Evolutionary conservation across 2,888 invertebrate species (phyloP), one percentile per base, ranked within the genome.

Genomic region (Andrena chrysosceles): DNA sequence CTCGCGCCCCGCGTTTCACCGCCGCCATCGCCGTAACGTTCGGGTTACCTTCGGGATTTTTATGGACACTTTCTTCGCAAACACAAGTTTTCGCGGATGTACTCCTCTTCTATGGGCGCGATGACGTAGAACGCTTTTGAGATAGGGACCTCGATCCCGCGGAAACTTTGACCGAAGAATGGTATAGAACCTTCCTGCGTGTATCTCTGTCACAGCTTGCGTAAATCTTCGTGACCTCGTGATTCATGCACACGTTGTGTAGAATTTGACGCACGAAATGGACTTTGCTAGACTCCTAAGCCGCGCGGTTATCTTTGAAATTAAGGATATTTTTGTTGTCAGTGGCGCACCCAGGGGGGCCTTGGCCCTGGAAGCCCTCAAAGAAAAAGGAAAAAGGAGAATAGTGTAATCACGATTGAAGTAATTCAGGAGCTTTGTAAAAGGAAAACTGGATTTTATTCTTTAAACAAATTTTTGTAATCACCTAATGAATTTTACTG

Each of bases 131-230:
- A 54, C 54, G 54, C 54, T 54, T 54, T 54, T 23, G 54, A n/a
- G 54, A 6, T 10, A n/a, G 20, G 8, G 8, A 8, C 54, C 54
- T 20, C 54, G 20, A 54, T 54, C 20, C 10, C 54, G 54, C 54
- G 54, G 54, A 54, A 54, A 68, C 35, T 26, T 52, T 35, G 54
- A 68, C 31, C n/a, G 7, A 8, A 60, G n/a, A 33, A n/a, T n/a
- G n/a, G 2, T n/a, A 6, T 16, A 16, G 31, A 33, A 33, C 56
- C 56, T 13, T 3, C 52, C 42, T 42, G 13, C 29, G 60, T 29
- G 33, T 62, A 8, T 31, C 60, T 62, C 60, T 7, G 54, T 54
- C 26, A n/a, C 26, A 16, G 16, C 26, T 60, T 60, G 13, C 29
- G 16, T 29, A 16, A 60, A 60, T 60, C 26, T n/a, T 60, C 6